Conservation (phyloP, 1,140 invertebrate species). For the Drosophila miranda region DNA sequence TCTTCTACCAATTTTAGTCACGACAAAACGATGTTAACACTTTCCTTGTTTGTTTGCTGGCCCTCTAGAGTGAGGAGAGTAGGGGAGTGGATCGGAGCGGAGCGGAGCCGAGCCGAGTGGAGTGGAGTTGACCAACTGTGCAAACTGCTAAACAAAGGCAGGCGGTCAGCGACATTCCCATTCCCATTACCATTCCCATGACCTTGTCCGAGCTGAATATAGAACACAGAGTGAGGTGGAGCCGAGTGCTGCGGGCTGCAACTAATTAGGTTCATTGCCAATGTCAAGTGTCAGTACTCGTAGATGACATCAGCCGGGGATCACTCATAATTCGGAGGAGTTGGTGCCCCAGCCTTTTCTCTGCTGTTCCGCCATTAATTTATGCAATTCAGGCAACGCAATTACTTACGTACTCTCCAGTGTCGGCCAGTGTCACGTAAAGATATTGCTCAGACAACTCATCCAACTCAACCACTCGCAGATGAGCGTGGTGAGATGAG, state of each 20-base stretch:
- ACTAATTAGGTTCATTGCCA: slow-evolving; percentile 78
- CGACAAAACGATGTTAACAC: slow-evolving; percentile 50
- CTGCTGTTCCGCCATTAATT: slow-evolving; percentile 45
- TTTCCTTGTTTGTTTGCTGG: slow-evolving; percentile 67
- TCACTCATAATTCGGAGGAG: slow-evolving; percentile 48
- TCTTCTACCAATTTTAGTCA: slow-evolving; percentile 48
- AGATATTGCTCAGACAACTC: slow-evolving; percentile 32
- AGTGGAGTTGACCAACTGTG: slow-evolving; percentile 67
- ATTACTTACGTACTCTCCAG: slow-evolving; percentile 41
- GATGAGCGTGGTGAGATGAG: slow-evolving; percentile 5
- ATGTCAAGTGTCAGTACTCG: slow-evolving; percentile 66
- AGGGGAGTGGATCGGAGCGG: no score
- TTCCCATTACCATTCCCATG: slow-evolving; percentile 59
- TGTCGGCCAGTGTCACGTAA: slow-evolving; percentile 10
- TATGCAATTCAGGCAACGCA: slow-evolving; percentile 56
- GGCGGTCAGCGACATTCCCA: slow-evolving; percentile 37
- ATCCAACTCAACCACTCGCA: slow-evolving; percentile 3
- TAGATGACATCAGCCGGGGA: slow-evolving; percentile 62
- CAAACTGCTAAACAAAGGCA: slow-evolving; percentile 43
- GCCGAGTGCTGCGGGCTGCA: slow-evolving; percentile 30
- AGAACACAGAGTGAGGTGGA: slow-evolving; percentile 27
- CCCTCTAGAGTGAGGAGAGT: no score
- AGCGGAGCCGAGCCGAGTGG: no score
- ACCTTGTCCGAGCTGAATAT: slow-evolving; percentile 54
- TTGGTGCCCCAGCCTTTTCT: slow-evolving; percentile 40